Conservation (phyloP, 1,140 invertebrate genomes). For the Diachasmimorpha longicaudata region DNA sequence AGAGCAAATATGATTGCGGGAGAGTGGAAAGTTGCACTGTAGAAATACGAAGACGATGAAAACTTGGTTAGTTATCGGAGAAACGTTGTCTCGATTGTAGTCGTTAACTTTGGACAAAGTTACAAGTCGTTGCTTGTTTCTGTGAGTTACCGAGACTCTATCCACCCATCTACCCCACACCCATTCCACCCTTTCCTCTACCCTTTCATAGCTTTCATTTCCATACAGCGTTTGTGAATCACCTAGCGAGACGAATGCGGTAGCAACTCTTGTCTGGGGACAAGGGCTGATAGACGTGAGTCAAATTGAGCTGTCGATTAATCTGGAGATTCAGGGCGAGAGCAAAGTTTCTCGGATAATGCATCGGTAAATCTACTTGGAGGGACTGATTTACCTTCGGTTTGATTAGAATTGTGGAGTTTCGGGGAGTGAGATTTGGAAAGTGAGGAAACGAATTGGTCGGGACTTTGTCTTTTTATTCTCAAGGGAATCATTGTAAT, state of each 20-base stretch:
- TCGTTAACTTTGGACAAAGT: constrained; percentile 39
- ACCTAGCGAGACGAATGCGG: constrained; percentile 10
- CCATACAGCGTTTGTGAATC: neutral
- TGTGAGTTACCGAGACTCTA: neutral
- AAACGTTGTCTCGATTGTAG: constrained; percentile 38
- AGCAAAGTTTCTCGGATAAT: neutral
- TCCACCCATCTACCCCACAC: too few relatives aligned
- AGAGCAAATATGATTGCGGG: constrained; percentile 38
- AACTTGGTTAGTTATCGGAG: constrained; percentile 48
- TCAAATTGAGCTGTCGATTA: constrained; percentile 22
- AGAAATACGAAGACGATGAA: constrained; percentile 14
- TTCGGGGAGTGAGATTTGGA: neutral
- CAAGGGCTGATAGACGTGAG: constrained; percentile 1
- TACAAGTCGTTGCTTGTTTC: constrained; percentile 22
- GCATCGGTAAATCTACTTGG: neutral
- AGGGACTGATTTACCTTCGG: neutral
- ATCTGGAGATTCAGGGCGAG: neutral
- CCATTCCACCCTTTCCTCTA: neutral
- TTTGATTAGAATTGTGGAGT: neutral
- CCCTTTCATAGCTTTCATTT: neutral
- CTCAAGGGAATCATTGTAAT: too few relatives aligned
- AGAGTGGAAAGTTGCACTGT: constrained; percentile 33
- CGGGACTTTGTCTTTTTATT: too few relatives aligned
- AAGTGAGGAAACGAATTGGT: neutral
- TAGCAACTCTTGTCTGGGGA: neutral